These are phyloP conservation scores for Galaxias olidus DNA, from an alignment of 2,797 vertebrate genomes.

Conservation along the genomic window DNA sequence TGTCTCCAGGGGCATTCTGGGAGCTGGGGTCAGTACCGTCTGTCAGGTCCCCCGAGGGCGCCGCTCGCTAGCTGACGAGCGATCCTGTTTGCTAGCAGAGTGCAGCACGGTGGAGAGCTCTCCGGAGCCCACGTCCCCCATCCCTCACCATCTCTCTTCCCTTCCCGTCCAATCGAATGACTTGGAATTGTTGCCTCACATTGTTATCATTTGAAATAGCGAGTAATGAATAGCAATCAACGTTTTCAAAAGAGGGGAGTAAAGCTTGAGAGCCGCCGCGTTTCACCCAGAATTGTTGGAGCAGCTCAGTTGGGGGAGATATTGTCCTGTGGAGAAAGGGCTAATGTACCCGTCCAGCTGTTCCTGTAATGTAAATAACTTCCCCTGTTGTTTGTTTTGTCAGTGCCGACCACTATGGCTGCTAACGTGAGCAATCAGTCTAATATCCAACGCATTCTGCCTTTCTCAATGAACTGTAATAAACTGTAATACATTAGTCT, in stretches of 20 bases:
- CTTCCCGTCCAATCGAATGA: constrained; percentile 67
- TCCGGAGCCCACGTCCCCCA: constrained; percentile 33
- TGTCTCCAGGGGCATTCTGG: not conserved
- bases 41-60: constrained; percentile 26
- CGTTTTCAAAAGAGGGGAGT: constrained; percentile 59
- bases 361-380: constrained; percentile 66
- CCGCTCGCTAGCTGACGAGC: not conserved
- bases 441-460: constrained; percentile 56
- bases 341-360: constrained; percentile 67
- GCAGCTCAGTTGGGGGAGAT: constrained; percentile 50
- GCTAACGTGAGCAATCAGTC: constrained; percentile 57
- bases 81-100: constrained; percentile 2
- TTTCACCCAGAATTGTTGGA: constrained; percentile 65
- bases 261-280: constrained; percentile 60
- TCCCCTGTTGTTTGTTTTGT: constrained; percentile 24
- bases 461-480: constrained; percentile 69
- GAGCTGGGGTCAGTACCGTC: constrained; percentile 2
- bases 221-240: constrained; percentile 72
- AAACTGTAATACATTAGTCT: constrained; percentile 69
- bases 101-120: constrained; percentile 31
- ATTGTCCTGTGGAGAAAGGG: constrained; percentile 52
- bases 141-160: constrained; percentile 42
- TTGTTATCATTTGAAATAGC: constrained; percentile 70
- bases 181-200: constrained; percentile 70
- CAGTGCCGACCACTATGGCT: constrained; percentile 45